Conservation (phyloP, 2,797 vertebrate species). For the Lagodon rhomboides region DNA sequence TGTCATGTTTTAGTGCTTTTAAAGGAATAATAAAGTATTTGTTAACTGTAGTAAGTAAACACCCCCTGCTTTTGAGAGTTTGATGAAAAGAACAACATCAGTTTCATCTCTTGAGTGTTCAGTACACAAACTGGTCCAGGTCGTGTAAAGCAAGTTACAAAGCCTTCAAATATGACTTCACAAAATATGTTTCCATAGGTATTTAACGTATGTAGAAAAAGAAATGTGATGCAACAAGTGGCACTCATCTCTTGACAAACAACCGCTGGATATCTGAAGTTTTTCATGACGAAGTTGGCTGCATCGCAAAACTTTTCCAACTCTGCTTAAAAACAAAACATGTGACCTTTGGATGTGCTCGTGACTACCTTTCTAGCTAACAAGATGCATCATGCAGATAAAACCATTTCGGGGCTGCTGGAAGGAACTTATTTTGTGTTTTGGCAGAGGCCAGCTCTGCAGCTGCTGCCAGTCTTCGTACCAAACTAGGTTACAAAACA, state of each 20-base stretch:
- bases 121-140: background rate
- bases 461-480: no score
- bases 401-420: no score
- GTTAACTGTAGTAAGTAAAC: background rate
- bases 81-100: background rate
- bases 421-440: no score
- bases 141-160: background rate
- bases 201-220: background rate
- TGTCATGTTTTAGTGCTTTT: background rate
- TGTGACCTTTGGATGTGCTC: background rate
- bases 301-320: background rate
- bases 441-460: no score
- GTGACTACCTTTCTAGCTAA: no score
- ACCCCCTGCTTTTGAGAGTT: background rate
- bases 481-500: no score
- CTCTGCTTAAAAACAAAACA: background rate
- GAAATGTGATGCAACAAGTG: background rate
- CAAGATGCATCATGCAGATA: no score
- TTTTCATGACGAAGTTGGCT: background rate
- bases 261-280: background rate
- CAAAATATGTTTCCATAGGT: background rate
- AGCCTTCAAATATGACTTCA: background rate
- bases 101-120: background rate
- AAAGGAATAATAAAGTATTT: background rate
- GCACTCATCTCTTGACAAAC: background rate